Evolutionary conservation across 2,888 invertebrate species (phyloP).

Genomic region (Cephus pygmeus): DNA sequence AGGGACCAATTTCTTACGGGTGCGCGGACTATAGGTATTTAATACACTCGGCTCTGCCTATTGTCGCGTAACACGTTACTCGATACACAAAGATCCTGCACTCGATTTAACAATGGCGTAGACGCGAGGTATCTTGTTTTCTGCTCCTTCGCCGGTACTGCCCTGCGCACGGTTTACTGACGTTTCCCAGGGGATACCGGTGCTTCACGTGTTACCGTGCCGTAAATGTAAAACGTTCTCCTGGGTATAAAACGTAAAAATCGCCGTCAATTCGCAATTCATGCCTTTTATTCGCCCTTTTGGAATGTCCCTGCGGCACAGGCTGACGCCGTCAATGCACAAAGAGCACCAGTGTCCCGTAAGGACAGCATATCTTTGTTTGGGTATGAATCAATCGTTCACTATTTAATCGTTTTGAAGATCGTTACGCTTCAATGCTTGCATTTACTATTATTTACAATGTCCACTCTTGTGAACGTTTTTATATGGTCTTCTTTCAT

Average conservation of each 20-base stretch:
- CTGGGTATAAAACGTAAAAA: background rate
- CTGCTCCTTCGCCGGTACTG: background rate
- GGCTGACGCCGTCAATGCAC: conserved; percentile 29
- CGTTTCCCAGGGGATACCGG: background rate
- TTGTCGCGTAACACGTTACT: background rate
- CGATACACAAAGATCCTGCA: background rate
- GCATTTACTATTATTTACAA: background rate
- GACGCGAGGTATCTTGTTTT: background rate
- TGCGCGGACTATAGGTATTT: background rate
- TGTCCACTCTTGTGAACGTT: background rate
- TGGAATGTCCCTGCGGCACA: background rate
- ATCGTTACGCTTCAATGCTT: background rate
- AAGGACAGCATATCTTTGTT: background rate
- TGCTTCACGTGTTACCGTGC: background rate
- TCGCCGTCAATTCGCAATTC: background rate
- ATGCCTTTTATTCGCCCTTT: background rate
- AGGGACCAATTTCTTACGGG: background rate
- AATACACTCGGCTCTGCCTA: background rate
- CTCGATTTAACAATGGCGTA: background rate
- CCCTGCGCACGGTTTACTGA: background rate
- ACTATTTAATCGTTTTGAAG: background rate
- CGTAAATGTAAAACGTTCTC: background rate
- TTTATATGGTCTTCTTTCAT: background rate
- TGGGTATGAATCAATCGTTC: background rate
- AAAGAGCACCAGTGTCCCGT: conserved; percentile 52